These are phyloP conservation scores for Drosophila kuntzei DNA, from an alignment of 2,888 invertebrate genomes.

Conservation along the genomic window DNA sequence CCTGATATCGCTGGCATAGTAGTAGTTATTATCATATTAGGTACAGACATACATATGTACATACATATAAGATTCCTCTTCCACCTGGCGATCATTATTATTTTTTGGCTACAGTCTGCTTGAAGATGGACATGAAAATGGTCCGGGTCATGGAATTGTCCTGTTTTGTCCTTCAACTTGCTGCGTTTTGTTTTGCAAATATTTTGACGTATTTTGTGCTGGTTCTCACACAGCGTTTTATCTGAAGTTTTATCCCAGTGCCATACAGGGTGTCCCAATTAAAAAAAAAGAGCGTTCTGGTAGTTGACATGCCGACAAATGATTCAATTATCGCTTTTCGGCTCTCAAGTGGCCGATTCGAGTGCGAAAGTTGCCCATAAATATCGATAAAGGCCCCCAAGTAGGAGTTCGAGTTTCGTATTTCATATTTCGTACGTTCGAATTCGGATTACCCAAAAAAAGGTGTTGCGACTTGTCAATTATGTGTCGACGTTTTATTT, in stretches of 20 bases:
- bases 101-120: conserved; percentile 16
- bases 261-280: conserved; percentile 33
- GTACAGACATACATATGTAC: no score
- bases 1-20: conserved; percentile 51
- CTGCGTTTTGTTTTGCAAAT: conserved; percentile 78
- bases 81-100: conserved; percentile 42
- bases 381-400: conserved; percentile 18
- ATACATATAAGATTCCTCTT: conserved; percentile 12
- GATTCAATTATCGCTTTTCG: conserved; percentile 69
- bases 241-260: conserved; percentile 7
- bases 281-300: conserved; percentile 26
- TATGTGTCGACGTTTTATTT: conserved; percentile 73
- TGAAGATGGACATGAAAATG: conserved; percentile 4
- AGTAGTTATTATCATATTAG: conserved; percentile 35
- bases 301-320: conserved; percentile 69
- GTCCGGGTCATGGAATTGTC: conserved; percentile 49
- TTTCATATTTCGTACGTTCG: conserved; percentile 12
- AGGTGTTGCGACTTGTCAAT: conserved; percentile 65
- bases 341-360: conserved; percentile 51
- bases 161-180: conserved; percentile 71
- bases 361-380: conserved; percentile 78
- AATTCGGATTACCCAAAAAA: conserved; percentile 48
- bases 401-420: conserved; percentile 23
- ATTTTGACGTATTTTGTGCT: conserved; percentile 74
- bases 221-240: conserved; percentile 61